Conservation (phyloP, 2,888 invertebrate species). For the Prosopocoilus inquinatus region DNA sequence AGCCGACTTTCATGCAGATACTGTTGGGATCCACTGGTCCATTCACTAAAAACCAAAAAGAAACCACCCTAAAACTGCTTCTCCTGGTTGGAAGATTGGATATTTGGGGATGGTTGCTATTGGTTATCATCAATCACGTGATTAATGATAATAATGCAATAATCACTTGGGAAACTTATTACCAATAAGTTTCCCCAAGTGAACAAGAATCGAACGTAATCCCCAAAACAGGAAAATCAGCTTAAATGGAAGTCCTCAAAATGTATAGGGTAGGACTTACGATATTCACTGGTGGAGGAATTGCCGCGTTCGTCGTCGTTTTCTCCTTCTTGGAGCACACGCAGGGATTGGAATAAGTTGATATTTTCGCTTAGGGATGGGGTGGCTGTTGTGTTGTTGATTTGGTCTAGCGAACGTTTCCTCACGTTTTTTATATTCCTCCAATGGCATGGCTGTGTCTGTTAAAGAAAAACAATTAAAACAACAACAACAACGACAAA, state of each 20-base stretch:
- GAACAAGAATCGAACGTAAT: no score
- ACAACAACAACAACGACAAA: no score
- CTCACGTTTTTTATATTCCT: conserved; percentile 80
- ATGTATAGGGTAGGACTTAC: not conserved
- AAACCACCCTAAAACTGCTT: no score
- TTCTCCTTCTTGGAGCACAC: conserved; percentile 85
- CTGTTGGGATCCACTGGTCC: conserved; percentile 39
- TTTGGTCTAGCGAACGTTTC: conserved; percentile 64
- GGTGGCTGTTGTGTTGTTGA: conserved; percentile 45
- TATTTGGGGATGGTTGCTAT: no score
- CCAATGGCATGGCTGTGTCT: conserved; percentile 94
- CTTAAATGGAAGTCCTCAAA: no score
- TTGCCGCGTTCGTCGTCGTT: conserved; percentile 54
- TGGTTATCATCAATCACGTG: no score
- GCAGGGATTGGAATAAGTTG: conserved; percentile 83
- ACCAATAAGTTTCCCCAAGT: no score
- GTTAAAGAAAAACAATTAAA: no score
- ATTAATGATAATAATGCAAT: no score
- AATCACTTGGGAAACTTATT: no score
- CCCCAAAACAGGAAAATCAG: no score
- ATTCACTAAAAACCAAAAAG: not conserved
- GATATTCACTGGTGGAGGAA: conserved; percentile 1
- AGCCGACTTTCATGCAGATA: conserved; percentile 52
- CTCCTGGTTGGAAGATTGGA: no score
- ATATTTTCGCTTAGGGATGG: conserved; percentile 78